Conservation (phyloP, 2,888 invertebrate genomes). For the Brassicogethes aeneus region DNA sequence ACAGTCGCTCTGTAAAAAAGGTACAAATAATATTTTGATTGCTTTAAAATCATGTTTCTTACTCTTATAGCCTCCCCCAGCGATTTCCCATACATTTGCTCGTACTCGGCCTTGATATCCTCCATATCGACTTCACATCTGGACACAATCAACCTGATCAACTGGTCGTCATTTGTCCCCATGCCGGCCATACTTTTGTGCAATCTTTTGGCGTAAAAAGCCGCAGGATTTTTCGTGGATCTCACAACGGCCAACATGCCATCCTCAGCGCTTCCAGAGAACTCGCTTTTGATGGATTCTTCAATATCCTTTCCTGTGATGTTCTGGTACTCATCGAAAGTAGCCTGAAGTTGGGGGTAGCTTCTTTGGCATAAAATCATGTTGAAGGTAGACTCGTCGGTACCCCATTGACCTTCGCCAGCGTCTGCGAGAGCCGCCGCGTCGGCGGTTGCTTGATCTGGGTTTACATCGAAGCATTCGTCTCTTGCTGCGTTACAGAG, state of each 20-base stretch:
- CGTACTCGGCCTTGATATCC: slow-evolving; percentile 74
- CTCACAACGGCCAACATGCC: slow-evolving; percentile 74
- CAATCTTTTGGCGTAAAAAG: slow-evolving; percentile 79
- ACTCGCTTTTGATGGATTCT: slow-evolving; percentile 71
- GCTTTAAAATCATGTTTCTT: slow-evolving; percentile 31
- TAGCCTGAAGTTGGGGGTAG: slow-evolving; percentile 51
- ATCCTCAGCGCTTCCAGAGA: slow-evolving; percentile 73
- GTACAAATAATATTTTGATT: slow-evolving; percentile 5
- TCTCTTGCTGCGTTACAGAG: slow-evolving; percentile 71
- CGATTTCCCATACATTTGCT: slow-evolving; percentile 62
- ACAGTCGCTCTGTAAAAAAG: slow-evolving; percentile 62
- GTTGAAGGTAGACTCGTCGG: slow-evolving; percentile 82
- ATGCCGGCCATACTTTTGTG: slow-evolving; percentile 84
- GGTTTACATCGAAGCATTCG: slow-evolving; percentile 69
- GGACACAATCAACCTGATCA: slow-evolving; percentile 79
- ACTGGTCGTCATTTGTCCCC: slow-evolving; percentile 79
- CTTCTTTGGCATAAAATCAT: slow-evolving; percentile 73
- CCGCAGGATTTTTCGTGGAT: slow-evolving; percentile 68
- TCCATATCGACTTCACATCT: slow-evolving; percentile 78
- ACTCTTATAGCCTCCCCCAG: slow-evolving; percentile 76
- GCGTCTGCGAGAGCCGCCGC: slow-evolving; percentile 72
- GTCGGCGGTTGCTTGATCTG: slow-evolving; percentile 64
- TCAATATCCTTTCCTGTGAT: slow-evolving; percentile 72
- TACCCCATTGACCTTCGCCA: slow-evolving; percentile 60
- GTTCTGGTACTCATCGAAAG: slow-evolving; percentile 48